Conservation (phyloP, 2,888 invertebrate genomes). For the Clitarchus hookeri region DNA sequence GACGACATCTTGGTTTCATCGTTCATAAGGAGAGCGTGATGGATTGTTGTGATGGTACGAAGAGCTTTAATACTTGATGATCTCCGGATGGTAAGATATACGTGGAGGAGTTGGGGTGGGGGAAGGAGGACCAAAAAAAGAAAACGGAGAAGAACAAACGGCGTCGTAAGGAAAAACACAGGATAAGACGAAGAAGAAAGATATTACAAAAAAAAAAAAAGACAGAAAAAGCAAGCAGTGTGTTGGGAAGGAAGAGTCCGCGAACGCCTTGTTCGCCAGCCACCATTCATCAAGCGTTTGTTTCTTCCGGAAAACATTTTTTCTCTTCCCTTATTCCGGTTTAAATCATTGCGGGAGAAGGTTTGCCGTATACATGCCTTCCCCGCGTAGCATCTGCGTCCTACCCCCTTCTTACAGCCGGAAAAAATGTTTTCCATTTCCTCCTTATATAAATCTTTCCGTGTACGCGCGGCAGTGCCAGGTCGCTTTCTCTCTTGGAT, state of each 20-base stretch:
- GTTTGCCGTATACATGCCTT: neutral
- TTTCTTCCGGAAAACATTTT: constrained; percentile 14
- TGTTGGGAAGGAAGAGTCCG: neutral
- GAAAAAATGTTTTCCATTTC: neutral
- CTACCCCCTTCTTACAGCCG: neutral
- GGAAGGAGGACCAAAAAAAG: no score
- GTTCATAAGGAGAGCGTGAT: no score
- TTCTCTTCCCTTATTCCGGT: neutral
- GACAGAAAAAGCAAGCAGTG: neutral
- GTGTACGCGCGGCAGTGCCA: neutral
- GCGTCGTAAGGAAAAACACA: neutral
- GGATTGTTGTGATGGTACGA: no score
- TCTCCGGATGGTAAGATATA: no score
- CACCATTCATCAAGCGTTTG: neutral
- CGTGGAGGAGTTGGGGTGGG: neutral
- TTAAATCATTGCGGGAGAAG: neutral
- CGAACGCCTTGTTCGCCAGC: neutral
- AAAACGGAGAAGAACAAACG: neutral
- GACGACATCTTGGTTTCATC: no score
- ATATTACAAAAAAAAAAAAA: no score
- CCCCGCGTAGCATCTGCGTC: neutral
- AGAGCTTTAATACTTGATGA: no score
- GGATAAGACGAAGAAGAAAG: no score
- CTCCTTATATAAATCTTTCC: neutral
- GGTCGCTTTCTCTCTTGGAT: neutral